Percentiles rank a stretch among this genome's conserved stretches.
Conservation (phyloP, 2,888 invertebrate species). For the Adelognathus sp. region DNA sequence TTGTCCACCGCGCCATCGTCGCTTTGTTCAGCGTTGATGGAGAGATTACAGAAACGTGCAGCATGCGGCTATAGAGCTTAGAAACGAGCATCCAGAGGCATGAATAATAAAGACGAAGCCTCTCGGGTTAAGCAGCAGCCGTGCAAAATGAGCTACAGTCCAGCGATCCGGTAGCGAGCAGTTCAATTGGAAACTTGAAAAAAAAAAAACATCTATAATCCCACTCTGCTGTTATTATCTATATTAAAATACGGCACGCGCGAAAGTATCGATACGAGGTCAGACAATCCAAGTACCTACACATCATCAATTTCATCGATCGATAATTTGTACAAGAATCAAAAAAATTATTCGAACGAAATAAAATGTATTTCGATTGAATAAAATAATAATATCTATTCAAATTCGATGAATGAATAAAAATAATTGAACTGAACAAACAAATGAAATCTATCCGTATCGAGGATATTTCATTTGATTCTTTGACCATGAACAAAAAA, state of each 20-base stretch:
- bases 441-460: too few species aligned
- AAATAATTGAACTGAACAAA: too few species aligned
- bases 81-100: not conserved
- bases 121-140: not conserved
- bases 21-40: slow-evolving; percentile 21
- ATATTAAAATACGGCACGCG: not conserved
- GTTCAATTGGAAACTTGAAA: slow-evolving; percentile 14
- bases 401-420: too few species aligned
- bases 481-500: too few species aligned
- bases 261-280: slow-evolving; percentile 8
- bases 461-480: too few species aligned
- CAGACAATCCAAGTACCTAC: not conserved
- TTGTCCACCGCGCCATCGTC: not conserved
- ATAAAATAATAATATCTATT: too few species aligned
- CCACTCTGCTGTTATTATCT: not conserved
- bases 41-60: not conserved
- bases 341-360: too few species aligned
- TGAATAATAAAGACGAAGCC: slow-evolving; percentile 3
- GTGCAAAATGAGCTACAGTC: not conserved
- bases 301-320: not conserved
- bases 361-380: too few species aligned
- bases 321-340: too few species aligned
- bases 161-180: not conserved
- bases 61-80: not conserved
- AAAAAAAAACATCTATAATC: not conserved